Base-by-base conservation (phyloP, 1,140 invertebrate genomes). In the Diachasmimorpha longicaudata region DNA sequence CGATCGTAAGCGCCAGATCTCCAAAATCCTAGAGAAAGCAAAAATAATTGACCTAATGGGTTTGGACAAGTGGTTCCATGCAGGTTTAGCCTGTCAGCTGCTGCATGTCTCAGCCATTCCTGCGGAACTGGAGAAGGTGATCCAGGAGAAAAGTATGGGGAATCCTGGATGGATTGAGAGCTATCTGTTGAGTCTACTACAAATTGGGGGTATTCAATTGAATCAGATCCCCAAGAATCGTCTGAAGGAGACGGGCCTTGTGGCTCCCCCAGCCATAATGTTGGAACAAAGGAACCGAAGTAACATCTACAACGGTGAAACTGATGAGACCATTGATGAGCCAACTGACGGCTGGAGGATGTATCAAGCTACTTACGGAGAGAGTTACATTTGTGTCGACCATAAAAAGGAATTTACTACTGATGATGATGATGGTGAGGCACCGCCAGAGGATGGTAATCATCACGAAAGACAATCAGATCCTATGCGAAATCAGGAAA, bases 151-250 rank as follows among this genome's bases (percentile, higher is more conserved):
- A 78, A 92, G 91, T 79, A 82, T 86, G 31, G 92, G 92, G 0
- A 90, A 92, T 84, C 91, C 92, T 4, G 92, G 92, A 3, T 93
- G 92, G 92, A 91, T 93, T 67, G 90, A 93, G 81, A 92, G 90
- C 81, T 93, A 92, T 78, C 81, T 93, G 5, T 82, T 91, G 14
- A 92, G 89, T 76, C 84, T 93, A 6, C 82, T 91, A 1, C 91
- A 93, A 82, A 84, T 87, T 3, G 86, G 88, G 69, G 86, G 85
- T 0, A 76, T 93, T 25, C 79, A 85, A 9, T 87, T 91, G 36
- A 79, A 85, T 52, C 85, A 86, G 42, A 80, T 90, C 2, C 82
- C 82, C 0, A 86, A 79, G 79, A 70, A 75, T 72, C 36, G 86
- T 81, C 77, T 88, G 73, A 70, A 82, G 6, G 67, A 76, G 52